A percentile compares a stretch with the other conserved stretches of the same genome.
phyloP scores from a whole-genome alignment of 2,113 vertebrate genomes.

The Gopherus evgoodei region DNA sequence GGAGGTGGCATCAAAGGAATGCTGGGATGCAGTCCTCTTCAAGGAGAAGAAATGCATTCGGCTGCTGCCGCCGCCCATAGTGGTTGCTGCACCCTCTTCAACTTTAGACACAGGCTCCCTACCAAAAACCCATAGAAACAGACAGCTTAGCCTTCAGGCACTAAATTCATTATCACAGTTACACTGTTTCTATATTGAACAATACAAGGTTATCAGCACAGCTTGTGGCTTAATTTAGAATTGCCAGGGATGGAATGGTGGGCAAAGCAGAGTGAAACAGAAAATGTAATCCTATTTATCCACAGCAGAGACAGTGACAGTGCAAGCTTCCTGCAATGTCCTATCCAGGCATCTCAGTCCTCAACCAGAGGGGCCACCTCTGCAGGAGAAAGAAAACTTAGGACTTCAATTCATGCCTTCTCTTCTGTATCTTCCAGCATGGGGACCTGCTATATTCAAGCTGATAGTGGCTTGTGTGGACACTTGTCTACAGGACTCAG shows the following conservation, averaged over 20 bases:
- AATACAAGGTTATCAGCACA: neutral
- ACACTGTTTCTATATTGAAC: neutral
- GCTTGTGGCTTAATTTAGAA: neutral
- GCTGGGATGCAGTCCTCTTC: constrained; percentile 91
- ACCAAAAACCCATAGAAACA: neutral
- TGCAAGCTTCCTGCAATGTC: neutral
- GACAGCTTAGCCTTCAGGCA: neutral
- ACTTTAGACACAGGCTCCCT: constrained; percentile 85
- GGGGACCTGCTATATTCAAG: neutral
- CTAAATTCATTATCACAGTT: neutral
- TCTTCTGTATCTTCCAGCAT: neutral
- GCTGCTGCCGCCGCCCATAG: constrained; percentile 55
- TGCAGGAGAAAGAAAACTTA: neutral
- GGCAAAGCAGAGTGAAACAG: neutral
- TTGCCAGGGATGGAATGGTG: neutral
- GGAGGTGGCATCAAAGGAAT: constrained; percentile 90
- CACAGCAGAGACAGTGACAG: neutral
- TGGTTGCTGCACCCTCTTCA: constrained; percentile 80
- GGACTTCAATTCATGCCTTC: neutral
- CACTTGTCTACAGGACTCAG: neutral
- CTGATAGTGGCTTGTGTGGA: neutral
- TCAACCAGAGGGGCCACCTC: neutral
- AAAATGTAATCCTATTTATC: neutral
- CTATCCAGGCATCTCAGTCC: neutral
- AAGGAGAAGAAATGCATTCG: constrained; percentile 84